Evolutionary conservation across 2,888 invertebrate species (phyloP), one percentile per base, ranked within the genome.

Genomic region (Pycnomerus fuliginosus): DNA sequence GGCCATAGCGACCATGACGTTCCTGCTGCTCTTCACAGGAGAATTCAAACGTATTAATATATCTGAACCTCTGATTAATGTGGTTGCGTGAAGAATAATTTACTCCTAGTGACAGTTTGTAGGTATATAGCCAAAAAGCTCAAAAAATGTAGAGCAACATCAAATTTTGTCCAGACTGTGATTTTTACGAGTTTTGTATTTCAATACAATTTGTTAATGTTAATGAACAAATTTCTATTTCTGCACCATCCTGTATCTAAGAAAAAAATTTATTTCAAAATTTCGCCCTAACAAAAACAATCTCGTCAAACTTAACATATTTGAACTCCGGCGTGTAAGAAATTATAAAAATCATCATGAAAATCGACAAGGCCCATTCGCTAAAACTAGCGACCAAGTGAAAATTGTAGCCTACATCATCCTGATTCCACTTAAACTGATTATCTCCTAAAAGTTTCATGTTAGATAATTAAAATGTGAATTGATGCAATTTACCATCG

Each of bases 361-460:
- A 60, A 8, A 74, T 60, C 0, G 79, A 79, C 58, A 78, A 73
- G 1, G 76, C 61, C 83, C 83, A 83, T 61, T 83, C 82, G 3
- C 75, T 72, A 7, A 73, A 66, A 1, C 79, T 77, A 49, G 79
- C 79, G 8, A 73, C 65, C 2, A 81, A 70, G 60, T 81, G 80
- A 25, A 74, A 67, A 7, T 65, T 67, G 72, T 77, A 83, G 1
- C 80, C 82, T 1, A 76, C 76, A 60, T 79, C 74, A 3, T 67
- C 64, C 14, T 72, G 72, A 42, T 69, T 67, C 80, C 80, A 80
- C 52, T 57, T 58, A 11, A 56, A 51, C 25, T 40, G 22, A 33
- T 55, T 45, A 8, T 22, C 29, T 2, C 52, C 52, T 55, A 12
- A 16, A 34, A 45, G n/a, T n/a, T n/a, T n/a, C n/a, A n/a, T n/a